Conservation (phyloP, 2,888 invertebrate genomes). For the Pollenia labialis region DNA sequence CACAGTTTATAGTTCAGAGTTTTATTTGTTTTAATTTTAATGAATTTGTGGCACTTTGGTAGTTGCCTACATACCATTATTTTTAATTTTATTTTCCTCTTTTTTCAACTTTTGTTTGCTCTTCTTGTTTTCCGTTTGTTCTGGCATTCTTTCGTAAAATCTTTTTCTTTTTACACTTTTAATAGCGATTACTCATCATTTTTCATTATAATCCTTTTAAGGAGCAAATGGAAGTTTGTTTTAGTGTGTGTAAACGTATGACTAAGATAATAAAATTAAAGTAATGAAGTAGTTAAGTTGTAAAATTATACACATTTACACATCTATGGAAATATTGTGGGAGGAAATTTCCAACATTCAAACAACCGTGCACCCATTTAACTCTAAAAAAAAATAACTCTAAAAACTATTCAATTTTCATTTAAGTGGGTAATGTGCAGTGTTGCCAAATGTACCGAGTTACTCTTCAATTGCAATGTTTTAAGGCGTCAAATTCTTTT, state of each 20-base stretch:
- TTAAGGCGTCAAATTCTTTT: too few species aligned
- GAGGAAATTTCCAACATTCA: neutral
- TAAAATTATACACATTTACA: slow-evolving; percentile 48
- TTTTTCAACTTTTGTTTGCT: neutral
- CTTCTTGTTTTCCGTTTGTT: slow-evolving; percentile 13
- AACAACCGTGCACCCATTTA: slow-evolving; percentile 4
- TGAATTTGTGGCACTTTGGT: slow-evolving; percentile 60
- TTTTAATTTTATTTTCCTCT: neutral
- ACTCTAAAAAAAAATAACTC: neutral
- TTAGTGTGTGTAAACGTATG: neutral
- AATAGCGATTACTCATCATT: slow-evolving; percentile 57
- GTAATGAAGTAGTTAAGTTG: slow-evolving; percentile 58
- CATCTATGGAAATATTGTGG: slow-evolving; percentile 20
- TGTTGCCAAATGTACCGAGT: neutral
- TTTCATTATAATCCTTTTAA: slow-evolving; percentile 44
- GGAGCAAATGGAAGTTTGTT: neutral
- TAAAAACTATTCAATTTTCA: slow-evolving; percentile 19
- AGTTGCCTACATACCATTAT: slow-evolving; percentile 10
- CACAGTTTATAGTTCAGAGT: slow-evolving; percentile 42
- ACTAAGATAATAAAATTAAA: slow-evolving; percentile 59
- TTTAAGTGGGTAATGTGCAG: neutral
- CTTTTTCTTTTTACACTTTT: slow-evolving; percentile 22
- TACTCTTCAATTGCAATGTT: too few species aligned
- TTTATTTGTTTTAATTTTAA: slow-evolving; percentile 61
- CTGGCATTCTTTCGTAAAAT: neutral